These are phyloP conservation scores for Tethea ocularis DNA, from an alignment of 2,888 invertebrate species.

Conservation along the genomic window DNA sequence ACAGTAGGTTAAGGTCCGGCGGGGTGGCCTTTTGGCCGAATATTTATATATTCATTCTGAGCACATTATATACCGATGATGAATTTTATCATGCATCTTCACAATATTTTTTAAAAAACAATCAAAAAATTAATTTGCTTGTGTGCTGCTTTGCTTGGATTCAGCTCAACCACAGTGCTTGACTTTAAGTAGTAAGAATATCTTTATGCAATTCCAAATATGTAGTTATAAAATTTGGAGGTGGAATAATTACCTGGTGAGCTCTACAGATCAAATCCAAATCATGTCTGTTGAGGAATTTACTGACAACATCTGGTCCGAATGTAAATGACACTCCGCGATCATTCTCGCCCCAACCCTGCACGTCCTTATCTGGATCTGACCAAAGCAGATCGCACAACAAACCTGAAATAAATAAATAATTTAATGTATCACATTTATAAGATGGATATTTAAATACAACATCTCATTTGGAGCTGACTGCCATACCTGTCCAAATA, in stretches of 20 bases:
- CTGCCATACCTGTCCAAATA: background rate
- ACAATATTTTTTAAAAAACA: no score
- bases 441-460: background rate
- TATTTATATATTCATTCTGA: no score
- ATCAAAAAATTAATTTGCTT: no score
- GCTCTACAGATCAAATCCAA: conserved; percentile 98
- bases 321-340: conserved; percentile 99
- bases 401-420: conserved; percentile 84
- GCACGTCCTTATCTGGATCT: conserved; percentile 97
- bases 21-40: no score
- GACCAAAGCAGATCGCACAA: conserved; percentile 99
- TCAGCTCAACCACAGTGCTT: no score
- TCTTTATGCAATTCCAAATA: no score
- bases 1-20: no score
- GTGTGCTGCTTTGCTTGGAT: no score
- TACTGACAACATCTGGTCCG: conserved; percentile 98
- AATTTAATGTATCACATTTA: background rate
- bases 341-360: conserved; percentile 98
- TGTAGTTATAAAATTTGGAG: background rate
- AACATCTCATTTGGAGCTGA: background rate
- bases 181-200: no score
- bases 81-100: no score
- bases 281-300: conserved; percentile 98
- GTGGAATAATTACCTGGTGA: conserved; percentile 88
- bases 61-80: no score